Conservation (phyloP, 2,113 vertebrate species). For the Gavia stellata region DNA sequence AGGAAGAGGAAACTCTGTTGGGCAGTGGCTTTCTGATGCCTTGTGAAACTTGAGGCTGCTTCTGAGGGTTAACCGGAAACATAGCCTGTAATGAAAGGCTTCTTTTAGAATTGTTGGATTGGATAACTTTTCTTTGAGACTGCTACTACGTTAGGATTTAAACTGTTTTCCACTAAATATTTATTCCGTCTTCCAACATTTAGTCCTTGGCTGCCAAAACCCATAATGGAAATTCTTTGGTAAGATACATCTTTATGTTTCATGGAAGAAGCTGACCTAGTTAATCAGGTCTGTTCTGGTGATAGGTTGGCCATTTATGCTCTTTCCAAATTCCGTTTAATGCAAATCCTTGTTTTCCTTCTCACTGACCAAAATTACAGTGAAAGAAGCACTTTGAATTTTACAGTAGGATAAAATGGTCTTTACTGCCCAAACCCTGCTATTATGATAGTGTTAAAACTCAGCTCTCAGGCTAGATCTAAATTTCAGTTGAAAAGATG, state of each 20-base stretch:
- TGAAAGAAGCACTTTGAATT: not conserved
- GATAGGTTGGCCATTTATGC: not conserved
- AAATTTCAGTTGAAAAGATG: not conserved
- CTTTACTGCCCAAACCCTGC: not conserved
- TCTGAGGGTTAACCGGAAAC: not conserved
- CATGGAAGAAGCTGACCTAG: not conserved
- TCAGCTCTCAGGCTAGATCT: not conserved
- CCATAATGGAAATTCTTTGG: not conserved
- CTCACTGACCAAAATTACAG: not conserved
- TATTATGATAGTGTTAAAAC: not conserved
- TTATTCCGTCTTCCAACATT: not conserved
- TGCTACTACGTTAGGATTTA: not conserved
- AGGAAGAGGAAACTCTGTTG: not conserved
- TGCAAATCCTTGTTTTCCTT: not conserved
- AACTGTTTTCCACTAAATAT: not conserved
- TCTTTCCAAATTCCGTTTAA: not conserved
- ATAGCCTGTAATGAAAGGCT: not conserved
- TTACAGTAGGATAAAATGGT: not conserved
- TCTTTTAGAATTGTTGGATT: not conserved
- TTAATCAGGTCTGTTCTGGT: not conserved
- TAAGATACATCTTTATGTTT: not conserved
- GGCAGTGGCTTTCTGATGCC: not conserved
- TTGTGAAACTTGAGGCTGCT: not conserved
- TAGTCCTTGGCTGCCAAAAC: not conserved
- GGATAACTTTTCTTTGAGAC: not conserved